Evolutionary conservation across 2,888 invertebrate species (phyloP).

Genomic region (Tribolium freemani): DNA sequence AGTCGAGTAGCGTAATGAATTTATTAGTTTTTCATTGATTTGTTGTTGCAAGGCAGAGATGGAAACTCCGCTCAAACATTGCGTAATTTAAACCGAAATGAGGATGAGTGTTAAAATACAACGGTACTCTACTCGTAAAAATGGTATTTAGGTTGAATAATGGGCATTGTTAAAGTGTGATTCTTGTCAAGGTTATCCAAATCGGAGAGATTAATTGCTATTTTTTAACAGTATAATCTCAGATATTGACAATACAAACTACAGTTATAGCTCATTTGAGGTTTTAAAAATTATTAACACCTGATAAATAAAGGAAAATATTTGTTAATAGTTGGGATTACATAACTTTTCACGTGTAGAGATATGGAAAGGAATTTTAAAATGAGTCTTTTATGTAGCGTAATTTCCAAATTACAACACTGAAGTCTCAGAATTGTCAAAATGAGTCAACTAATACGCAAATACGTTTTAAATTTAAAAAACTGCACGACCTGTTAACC

Average conservation of each 20-base stretch:
- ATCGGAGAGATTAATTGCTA: conserved; percentile 26
- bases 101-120: conserved; percentile 36
- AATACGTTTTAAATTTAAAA: neutral
- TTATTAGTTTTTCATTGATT: conserved; percentile 14
- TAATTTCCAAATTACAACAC: neutral
- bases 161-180: conserved; percentile 35
- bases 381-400: neutral
- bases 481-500: neutral
- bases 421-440: neutral
- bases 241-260: conserved; percentile 7
- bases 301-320: neutral
- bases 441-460: too few relatives aligned
- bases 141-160: conserved; percentile 34
- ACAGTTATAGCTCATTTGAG: conserved; percentile 1
- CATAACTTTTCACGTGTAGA: neutral
- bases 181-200: conserved; percentile 36
- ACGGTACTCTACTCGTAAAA: conserved; percentile 40
- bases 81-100: conserved; percentile 23
- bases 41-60: conserved; percentile 2
- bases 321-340: neutral
- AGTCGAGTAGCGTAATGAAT: conserved; percentile 16
- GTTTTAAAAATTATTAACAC: neutral
- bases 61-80: conserved; percentile 9
- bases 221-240: conserved; percentile 22
- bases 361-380: neutral